A percentile compares a stretch with the other conserved stretches of the same genome.
These are phyloP conservation scores for Panorpa germanica DNA, from an alignment of 2,888 invertebrate genomes.

Conservation along the genomic window DNA sequence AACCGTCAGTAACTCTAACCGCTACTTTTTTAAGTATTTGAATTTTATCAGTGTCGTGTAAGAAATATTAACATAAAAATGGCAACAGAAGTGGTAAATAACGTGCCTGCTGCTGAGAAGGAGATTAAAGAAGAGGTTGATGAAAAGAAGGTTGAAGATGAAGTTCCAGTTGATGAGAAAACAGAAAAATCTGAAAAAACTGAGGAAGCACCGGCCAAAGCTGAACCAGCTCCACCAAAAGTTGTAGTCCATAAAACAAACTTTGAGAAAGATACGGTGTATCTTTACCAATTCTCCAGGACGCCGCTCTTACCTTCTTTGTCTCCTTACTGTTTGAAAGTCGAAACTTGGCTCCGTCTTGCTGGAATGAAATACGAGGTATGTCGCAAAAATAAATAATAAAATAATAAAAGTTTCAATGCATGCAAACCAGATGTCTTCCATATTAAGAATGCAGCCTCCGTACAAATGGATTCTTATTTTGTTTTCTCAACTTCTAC, in stretches of 20 bases:
- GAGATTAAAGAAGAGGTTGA: slow-evolving; percentile 27
- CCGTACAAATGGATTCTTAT: too few species aligned
- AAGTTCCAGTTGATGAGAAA: slow-evolving; percentile 26
- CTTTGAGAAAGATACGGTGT: slow-evolving; percentile 83
- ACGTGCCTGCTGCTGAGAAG: slow-evolving; percentile 33
- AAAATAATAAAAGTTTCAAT: slow-evolving; percentile 1
- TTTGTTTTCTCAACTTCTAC: too few species aligned
- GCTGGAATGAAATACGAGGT: slow-evolving; percentile 90
- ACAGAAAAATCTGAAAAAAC: slow-evolving; percentile 23
- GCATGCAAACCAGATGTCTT: too few species aligned
- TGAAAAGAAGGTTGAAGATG: slow-evolving; percentile 26
- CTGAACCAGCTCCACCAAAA: slow-evolving; percentile 51
- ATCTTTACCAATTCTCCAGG: slow-evolving; percentile 85
- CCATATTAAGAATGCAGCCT: too few species aligned
- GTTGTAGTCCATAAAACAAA: slow-evolving; percentile 69
- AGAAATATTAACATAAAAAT: too few species aligned
- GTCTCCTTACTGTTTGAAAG: slow-evolving; percentile 87
- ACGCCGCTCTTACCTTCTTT: slow-evolving; percentile 77
- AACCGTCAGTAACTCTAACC: too few species aligned
- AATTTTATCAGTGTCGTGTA: too few species aligned
- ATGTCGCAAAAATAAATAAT: slow-evolving; percentile 23
- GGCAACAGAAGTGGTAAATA: slow-evolving; percentile 62
- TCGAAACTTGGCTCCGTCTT: slow-evolving; percentile 88
- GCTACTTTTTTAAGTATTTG: too few species aligned
- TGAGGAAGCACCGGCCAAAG: slow-evolving; percentile 28